Conservation (phyloP, 1,140 invertebrate species). For the Oedothorax gibbosus region DNA sequence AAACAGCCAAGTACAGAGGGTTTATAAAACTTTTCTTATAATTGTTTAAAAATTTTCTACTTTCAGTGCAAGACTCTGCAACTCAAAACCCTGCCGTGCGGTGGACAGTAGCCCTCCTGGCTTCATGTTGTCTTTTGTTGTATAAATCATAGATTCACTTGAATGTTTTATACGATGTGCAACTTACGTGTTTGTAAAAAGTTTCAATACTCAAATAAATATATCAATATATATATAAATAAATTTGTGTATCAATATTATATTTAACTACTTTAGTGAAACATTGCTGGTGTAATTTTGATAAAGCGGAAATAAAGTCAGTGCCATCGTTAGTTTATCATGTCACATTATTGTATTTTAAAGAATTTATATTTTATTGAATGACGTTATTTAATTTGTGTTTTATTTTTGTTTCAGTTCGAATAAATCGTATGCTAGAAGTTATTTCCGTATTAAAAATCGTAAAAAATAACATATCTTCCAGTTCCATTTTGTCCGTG, state of each 20-base stretch:
- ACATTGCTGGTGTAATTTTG: constrained; percentile 39
- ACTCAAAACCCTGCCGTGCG: constrained; percentile 52
- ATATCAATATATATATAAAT: constrained; percentile 48
- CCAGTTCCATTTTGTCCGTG: too few species aligned
- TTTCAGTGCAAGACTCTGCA: constrained; percentile 51
- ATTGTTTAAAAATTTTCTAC: too few species aligned
- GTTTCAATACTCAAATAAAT: constrained; percentile 61
- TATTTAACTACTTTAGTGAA: neutral
- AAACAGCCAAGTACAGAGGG: too few species aligned
- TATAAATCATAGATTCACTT: constrained; percentile 56
- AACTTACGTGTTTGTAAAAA: constrained; percentile 57
- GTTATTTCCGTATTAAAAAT: too few species aligned
- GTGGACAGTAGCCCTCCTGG: constrained; percentile 52
- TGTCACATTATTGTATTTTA: neutral
- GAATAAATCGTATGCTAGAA: too few species aligned
- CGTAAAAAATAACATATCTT: too few species aligned
- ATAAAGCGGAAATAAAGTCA: constrained; percentile 32
- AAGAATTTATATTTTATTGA: too few species aligned
- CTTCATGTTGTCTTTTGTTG: constrained; percentile 56
- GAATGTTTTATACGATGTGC: constrained; percentile 56
- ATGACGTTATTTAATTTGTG: too few species aligned
- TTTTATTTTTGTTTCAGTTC: too few species aligned
- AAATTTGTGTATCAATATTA: constrained; percentile 25
- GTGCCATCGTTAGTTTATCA: neutral
- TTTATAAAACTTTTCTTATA: too few species aligned